Conservation (phyloP, 2,888 invertebrate genomes). For the Philhelius pedissequus region DNA sequence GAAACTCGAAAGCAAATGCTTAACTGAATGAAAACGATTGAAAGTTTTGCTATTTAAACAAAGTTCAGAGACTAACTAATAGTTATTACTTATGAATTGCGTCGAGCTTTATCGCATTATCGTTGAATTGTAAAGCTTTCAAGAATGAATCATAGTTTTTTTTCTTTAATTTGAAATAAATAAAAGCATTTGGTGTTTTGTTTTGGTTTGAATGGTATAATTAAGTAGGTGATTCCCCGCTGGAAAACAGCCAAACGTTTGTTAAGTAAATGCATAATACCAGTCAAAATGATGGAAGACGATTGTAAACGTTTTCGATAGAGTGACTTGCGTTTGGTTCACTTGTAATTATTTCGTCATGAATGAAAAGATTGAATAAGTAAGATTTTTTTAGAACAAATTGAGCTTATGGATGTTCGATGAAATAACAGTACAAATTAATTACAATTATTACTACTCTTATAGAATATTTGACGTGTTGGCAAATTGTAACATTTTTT, state of each 20-base stretch:
- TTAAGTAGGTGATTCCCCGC: not conserved
- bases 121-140: not conserved
- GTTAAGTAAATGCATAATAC: not conserved
- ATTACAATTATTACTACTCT: no score
- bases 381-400: not conserved
- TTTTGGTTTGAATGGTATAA: not conserved
- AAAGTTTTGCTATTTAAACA: slow-evolving; percentile 9
- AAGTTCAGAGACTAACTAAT: not conserved
- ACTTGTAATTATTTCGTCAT: not conserved
- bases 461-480: no score
- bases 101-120: not conserved
- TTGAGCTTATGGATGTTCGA: no score
- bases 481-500: no score
- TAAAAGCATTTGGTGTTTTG: not conserved
- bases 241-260: not conserved
- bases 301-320: not conserved
- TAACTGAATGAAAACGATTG: not conserved
- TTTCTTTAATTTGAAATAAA: not conserved
- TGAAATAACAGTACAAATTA: no score
- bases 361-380: not conserved
- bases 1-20: not conserved
- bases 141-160: not conserved
- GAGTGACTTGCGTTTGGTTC: not conserved
- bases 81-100: not conserved
- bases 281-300: not conserved